These are phyloP conservation scores for Thunnus maccoyii DNA, from an alignment of 2,113 vertebrate genomes.

Conservation along the genomic window DNA sequence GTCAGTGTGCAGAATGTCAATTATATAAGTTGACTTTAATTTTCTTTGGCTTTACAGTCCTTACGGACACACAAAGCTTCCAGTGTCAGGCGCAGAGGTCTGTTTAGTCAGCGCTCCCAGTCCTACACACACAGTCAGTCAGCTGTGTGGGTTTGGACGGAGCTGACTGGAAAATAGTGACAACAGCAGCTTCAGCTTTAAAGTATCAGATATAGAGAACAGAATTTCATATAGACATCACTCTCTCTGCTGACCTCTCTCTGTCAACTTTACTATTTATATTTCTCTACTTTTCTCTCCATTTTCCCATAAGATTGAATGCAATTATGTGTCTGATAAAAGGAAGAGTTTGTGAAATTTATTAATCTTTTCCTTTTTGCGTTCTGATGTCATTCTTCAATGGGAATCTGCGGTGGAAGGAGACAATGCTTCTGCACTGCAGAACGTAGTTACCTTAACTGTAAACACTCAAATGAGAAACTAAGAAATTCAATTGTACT, in stretches of 20 bases:
- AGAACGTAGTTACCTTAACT: no score
- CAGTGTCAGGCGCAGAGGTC: slow-evolving; percentile 36
- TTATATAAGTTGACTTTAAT: slow-evolving; percentile 43
- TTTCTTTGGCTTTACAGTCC: slow-evolving; percentile 46
- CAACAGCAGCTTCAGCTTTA: slow-evolving; percentile 34
- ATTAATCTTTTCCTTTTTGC: no score
- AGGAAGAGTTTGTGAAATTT: no score
- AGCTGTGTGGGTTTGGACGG: slow-evolving; percentile 41
- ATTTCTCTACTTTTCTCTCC: neutral
- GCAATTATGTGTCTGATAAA: no score
- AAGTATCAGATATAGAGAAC: slow-evolving; percentile 33
- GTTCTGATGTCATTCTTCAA: no score
- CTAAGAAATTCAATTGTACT: no score
- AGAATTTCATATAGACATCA: slow-evolving; percentile 16
- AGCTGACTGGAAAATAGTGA: slow-evolving; percentile 49
- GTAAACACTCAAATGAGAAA: no score
- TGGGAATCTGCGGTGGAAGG: no score
- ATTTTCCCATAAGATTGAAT: no score
- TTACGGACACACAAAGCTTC: slow-evolving; percentile 40
- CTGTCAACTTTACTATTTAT: neutral
- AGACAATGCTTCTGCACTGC: no score
- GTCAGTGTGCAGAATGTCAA: slow-evolving; percentile 27
- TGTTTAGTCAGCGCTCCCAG: slow-evolving; percentile 57
- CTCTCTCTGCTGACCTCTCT: slow-evolving; percentile 12
- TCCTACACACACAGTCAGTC: slow-evolving; percentile 48